Conservation (phyloP, 1,140 invertebrate species). For the Trichonephila clavata region DNA sequence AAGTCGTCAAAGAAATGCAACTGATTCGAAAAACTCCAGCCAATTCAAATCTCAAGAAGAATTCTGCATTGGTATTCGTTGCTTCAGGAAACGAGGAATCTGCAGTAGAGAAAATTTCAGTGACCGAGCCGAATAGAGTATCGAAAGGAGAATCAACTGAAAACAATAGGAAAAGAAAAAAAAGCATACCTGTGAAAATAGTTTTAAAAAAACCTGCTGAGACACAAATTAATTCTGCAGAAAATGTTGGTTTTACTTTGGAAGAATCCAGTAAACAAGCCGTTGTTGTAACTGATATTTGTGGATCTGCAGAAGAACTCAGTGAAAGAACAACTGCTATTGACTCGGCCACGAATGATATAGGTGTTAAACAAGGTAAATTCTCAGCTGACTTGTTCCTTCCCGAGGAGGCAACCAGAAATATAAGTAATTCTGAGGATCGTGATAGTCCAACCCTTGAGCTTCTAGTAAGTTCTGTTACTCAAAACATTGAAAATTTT, state of each 20-base stretch:
- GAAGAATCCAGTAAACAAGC: background rate
- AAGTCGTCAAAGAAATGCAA: constrained; percentile 12
- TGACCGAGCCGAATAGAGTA: background rate
- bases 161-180: background rate
- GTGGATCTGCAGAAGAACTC: too few species aligned
- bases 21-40: background rate
- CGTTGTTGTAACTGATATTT: background rate
- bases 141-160: background rate
- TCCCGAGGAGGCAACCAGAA: background rate
- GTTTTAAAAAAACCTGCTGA: background rate
- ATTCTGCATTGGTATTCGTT: background rate
- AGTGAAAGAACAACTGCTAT: background rate
- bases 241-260: too few species aligned
- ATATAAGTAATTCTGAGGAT: background rate
- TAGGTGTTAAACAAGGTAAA: too few species aligned
- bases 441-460: constrained; percentile 54
- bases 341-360: background rate
- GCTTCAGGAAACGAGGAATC: background rate
- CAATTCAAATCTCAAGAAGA: constrained; percentile 1
- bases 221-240: background rate
- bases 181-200: background rate
- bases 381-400: background rate
- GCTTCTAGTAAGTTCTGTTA: constrained; percentile 36
- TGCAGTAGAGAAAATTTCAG: background rate
- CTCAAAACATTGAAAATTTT: constrained; percentile 51